These are phyloP conservation scores for Diachasma alloeum DNA, from an alignment of 1,140 invertebrate species.

Conservation along the genomic window DNA sequence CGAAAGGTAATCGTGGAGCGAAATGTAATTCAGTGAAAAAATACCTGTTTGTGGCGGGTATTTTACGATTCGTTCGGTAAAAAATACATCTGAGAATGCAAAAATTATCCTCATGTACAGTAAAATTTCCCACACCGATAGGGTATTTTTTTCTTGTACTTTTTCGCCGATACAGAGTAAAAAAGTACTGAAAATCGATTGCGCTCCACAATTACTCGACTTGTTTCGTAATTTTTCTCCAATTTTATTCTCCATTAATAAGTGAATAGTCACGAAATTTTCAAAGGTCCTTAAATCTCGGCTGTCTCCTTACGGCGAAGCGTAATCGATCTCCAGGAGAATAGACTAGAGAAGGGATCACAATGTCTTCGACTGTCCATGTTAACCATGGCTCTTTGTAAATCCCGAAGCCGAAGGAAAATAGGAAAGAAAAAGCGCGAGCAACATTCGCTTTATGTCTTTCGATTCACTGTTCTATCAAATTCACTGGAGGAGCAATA, in stretches of 20 bases:
- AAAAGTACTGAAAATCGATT: too few relatives aligned
- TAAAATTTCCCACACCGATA: too few relatives aligned
- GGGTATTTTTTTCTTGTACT: too few relatives aligned
- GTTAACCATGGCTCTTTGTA: background rate
- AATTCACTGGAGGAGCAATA: background rate
- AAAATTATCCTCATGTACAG: too few relatives aligned
- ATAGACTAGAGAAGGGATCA: background rate
- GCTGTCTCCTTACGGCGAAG: background rate
- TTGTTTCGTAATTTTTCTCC: too few relatives aligned
- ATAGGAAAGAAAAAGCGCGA: background rate
- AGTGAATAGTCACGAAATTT: background rate
- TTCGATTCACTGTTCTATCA: background rate
- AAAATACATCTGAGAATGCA: too few relatives aligned
- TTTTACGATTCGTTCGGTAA: too few relatives aligned
- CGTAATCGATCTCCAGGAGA: background rate
- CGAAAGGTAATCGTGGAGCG: too few relatives aligned
- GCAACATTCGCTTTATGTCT: background rate
- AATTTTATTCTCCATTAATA: background rate
- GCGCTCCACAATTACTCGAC: too few relatives aligned
- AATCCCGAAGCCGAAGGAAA: background rate
- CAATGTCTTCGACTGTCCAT: background rate
- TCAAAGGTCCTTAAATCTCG: background rate
- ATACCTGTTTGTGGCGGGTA: too few relatives aligned
- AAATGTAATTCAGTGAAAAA: too few relatives aligned
- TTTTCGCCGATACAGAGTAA: too few relatives aligned